Base-by-base conservation (phyloP, 1,140 invertebrate species). In the Cylas formicarius region DNA sequence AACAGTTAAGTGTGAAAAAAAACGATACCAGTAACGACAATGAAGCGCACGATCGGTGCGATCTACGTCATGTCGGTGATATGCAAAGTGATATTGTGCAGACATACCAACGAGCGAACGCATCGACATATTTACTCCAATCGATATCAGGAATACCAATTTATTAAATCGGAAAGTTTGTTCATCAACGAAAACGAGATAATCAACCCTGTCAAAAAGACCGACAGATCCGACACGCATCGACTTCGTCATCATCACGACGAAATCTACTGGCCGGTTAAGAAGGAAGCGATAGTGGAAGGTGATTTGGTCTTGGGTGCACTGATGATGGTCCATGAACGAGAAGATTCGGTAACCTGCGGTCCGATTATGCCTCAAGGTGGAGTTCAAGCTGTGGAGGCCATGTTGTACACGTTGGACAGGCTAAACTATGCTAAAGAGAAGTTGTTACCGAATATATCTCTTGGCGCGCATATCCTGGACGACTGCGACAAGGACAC, bases 401-500 rank as follows among this genome's bases (percentile, higher is more conserved):
- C 80, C 0, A 92, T 92, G 88, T 70, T 93, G 3, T 92, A 81
- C 57, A 90, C 88, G 0, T 63, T 93, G 44, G 86, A 92, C 62
- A 71, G 74, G 28, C 70, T 91, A 8, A 91, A 91, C 62, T 65
- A 70, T 22, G 63, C 71, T 14, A 58, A 66, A 16, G 60, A 68
- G 22, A 61, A 75, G 22, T 61, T 70, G 19, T 60, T 84, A 19
- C 81, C 82, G 0, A 82, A 82, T 7, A 76, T 89, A 10, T 79
- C 70, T 24, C 62, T 91, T 2, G 88, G 89, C 1, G 84, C 84
- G 0, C 81, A 90, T 57, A 86, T 90, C 6, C 74, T 92, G 40
- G 89, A 92, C 56, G 90, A 93, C 60, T 93, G 90, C 62, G 89
- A 92, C 64, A 84, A 87, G 62, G 89, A 93, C 62, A 92, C 88